Percentiles rank a stretch among this genome's conserved stretches.
Conservation (phyloP, 2,113 vertebrate species). For the Coracopsis vasa region DNA sequence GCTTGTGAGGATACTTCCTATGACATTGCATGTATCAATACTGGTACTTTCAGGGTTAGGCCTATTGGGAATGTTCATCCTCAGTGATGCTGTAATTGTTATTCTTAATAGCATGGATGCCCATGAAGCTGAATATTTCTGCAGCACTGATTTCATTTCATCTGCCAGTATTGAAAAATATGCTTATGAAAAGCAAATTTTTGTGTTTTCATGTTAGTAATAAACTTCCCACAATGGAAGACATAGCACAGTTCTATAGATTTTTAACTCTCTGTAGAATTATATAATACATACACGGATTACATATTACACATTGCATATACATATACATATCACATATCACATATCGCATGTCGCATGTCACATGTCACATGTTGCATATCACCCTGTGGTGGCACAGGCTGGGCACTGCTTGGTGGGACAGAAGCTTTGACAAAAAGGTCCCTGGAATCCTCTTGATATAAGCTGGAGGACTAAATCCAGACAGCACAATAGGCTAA, state of each 20-base stretch:
- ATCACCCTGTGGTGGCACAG: not conserved
- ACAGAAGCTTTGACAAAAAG: not conserved
- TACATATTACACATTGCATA: not conserved
- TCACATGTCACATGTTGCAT: too few species aligned
- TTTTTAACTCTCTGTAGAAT: not conserved
- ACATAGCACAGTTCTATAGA: not conserved
- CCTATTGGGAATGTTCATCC: not conserved
- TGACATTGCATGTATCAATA: not conserved
- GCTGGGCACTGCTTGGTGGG: not conserved
- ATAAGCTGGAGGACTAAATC: not conserved
- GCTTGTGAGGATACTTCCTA: not conserved
- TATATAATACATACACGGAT: not conserved
- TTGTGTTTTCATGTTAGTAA: rapidly evolving
- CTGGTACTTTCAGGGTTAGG: not conserved
- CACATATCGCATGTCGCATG: not conserved
- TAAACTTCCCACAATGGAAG: not conserved
- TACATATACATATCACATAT: not conserved
- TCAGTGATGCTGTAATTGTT: not conserved
- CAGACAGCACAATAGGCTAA: rapidly evolving
- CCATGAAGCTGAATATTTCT: not conserved
- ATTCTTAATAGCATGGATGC: not conserved
- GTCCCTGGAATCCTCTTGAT: not conserved
- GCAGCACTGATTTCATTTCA: not conserved
- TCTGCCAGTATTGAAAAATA: not conserved
- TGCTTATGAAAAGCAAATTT: not conserved